Percentiles rank a stretch among this genome's conserved stretches.
These are phyloP conservation scores for Sarcophaga subvicina DNA, from an alignment of 2,888 invertebrate species.

Conservation along the genomic window DNA sequence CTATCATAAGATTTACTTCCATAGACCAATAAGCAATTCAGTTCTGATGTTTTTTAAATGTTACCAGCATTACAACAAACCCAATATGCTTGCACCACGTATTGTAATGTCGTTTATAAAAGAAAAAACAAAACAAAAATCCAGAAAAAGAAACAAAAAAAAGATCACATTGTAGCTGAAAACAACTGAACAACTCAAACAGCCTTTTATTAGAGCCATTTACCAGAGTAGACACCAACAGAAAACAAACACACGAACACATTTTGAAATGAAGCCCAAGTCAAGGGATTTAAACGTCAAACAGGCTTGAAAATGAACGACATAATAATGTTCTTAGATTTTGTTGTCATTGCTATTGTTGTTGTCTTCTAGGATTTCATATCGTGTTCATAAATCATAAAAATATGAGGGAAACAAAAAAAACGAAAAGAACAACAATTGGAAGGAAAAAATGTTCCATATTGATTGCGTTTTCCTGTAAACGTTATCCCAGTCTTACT, in stretches of 20 bases:
- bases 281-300: constrained; percentile 47
- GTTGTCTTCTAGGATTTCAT: constrained; percentile 45
- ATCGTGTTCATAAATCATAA: constrained; percentile 65
- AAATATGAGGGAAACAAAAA: background rate
- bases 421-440: too few species aligned
- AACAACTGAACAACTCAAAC: constrained; percentile 29
- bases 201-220: constrained; percentile 33
- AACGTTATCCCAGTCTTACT: too few species aligned
- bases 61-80: too few species aligned
- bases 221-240: background rate
- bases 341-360: constrained; percentile 27
- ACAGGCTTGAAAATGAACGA: constrained; percentile 40
- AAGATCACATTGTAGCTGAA: background rate
- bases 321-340: constrained; percentile 57
- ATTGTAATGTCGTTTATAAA: too few species aligned
- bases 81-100: too few species aligned
- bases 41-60: too few species aligned
- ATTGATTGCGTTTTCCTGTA: too few species aligned
- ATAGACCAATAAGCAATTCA: too few species aligned
- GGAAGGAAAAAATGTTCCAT: too few species aligned
- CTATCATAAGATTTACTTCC: too few species aligned
- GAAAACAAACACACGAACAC: constrained; percentile 1
- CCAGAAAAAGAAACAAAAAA: background rate
- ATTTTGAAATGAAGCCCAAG: constrained; percentile 11
- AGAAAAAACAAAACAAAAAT: too few species aligned